Base-by-base conservation (phyloP, 2,888 invertebrate species). In the Apomyelois bistriatella region DNA sequence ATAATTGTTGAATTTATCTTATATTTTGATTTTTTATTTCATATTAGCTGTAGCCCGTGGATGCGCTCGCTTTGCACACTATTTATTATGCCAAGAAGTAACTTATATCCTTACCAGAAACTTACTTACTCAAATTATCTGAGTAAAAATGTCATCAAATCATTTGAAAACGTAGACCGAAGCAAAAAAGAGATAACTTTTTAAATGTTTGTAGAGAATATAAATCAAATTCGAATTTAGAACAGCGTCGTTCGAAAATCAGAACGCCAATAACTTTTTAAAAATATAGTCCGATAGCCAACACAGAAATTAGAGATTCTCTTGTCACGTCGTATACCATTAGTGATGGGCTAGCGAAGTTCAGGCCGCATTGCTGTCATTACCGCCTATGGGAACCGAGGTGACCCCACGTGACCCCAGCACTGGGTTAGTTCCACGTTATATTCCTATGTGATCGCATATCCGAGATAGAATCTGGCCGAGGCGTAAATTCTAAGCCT, bases 301-400 rank as follows among this genome's bases (percentile, higher is more conserved):
- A 32, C 32, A 32, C 10, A 9, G 1, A 32, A 8, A 6, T 32
- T 32, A 32, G 28, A 32, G 9, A 9, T 32, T 13, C 32, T 17
- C 46, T 32, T 46, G 46, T 46, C 46, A 46, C 32, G 36, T 30
- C 8, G 13, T 17, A 41, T 12, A 50, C 32, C 41, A 36, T 22
- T 57, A 59, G 54, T 57, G 50, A 49, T 52, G 55, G 52, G 57
- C 55, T 46, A 46, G 46, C 46, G 32, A 30, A 16, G 16, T 17
- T 41, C 32, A 13, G 43, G 12, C 28, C 57, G 46, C 56, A 58
- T 58, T 53, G 54, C 60, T 55, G 58, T 61, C 58, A 61, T 61
- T 61, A 61, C 58, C 30, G 55, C 53, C 53, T 61, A 61, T 61
- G 58, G 56, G 58, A 58, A 57, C 58, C 37, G 46, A 9, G 30